Evolutionary conservation across 2,797 vertebrate genomes (phyloP), one percentile per base, ranked within the genome.

Genomic region (Gymnothorax javanicus): DNA sequence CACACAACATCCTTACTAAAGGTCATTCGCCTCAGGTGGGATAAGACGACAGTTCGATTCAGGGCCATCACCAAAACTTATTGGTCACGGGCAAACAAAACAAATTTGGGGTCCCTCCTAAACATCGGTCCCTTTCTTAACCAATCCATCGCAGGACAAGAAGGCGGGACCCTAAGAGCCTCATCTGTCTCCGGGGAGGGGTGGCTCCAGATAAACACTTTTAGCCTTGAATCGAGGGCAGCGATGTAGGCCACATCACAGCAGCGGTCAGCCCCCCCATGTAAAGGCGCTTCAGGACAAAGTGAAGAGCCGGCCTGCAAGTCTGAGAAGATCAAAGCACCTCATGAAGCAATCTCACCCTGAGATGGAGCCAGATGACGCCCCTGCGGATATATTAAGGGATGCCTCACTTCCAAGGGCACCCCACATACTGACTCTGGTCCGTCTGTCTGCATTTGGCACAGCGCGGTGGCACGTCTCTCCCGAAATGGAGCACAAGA

Each of bases 311-410:
- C 60, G 88, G 90, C 90, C 89, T 90, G 88, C 71, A 89, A 87
- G 87, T 89, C 81, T 92, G 94, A 94, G 93, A 92, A 91, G 95
- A 96, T 96, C 95, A 95, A 89, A 87, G 79, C 15, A 82, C 88
- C 91, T 84, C 64, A 89, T 84, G 87, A 90, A 85, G 85, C 86
- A 88, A 88, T 91, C 90, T 82, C 58, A 59, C 90, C 86, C 89
- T 88, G 67, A 25, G 20, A 86, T 88, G 88, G 90, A 89, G 89
- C 88, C 89, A 86, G 87, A 89, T 89, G 89, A 87, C 89, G 85
- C 88, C 84, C 52, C 88, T 86, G 88, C 27, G 62, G 87, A 89
- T 90, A 88, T 90, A 87, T 88, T 85, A 88, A 89, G 79, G 90
- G 62, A 88, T 87, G 87, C 86, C 59, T 83, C 86, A 67, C 85